A percentile compares a stretch with the other conserved stretches of the same genome.
phyloP scores from a whole-genome alignment of 2,113 vertebrate species.

The Oceanodroma tethys region DNA sequence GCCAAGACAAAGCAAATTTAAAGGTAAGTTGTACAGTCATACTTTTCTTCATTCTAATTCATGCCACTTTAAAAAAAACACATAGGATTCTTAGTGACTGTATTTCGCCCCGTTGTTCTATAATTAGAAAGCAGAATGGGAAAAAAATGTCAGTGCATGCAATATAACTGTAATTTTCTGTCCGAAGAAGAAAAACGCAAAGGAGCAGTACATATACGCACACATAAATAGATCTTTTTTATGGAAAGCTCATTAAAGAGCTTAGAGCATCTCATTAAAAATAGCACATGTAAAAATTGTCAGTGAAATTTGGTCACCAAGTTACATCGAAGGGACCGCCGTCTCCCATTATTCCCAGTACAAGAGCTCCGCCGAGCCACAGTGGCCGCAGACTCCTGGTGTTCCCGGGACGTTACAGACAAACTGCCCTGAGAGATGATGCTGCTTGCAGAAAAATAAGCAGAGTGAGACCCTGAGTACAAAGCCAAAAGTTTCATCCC shows the following conservation, averaged over 20 bases:
- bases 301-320: not conserved
- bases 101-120: not conserved
- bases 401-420: not conserved
- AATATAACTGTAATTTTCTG: not conserved
- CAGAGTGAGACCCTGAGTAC: not conserved
- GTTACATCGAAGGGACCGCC: not conserved
- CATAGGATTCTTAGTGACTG: not conserved
- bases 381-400: accelerated
- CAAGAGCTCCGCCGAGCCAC: accelerated
- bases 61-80: not conserved
- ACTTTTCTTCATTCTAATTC: not conserved
- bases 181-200: not conserved
- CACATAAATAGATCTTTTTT: not conserved
- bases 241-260: not conserved
- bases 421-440: not conserved
- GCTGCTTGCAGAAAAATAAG: not conserved
- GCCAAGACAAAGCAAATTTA: not conserved
- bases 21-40: not conserved
- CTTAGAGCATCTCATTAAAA: not conserved
- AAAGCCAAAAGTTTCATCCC: not conserved
- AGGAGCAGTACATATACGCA: not conserved
- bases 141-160: not conserved
- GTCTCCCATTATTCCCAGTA: not conserved
- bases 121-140: not conserved
- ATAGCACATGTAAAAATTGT: not conserved